phyloP scores from a whole-genome alignment of 2,888 invertebrate species.

The Ochlodes sylvanus region DNA sequence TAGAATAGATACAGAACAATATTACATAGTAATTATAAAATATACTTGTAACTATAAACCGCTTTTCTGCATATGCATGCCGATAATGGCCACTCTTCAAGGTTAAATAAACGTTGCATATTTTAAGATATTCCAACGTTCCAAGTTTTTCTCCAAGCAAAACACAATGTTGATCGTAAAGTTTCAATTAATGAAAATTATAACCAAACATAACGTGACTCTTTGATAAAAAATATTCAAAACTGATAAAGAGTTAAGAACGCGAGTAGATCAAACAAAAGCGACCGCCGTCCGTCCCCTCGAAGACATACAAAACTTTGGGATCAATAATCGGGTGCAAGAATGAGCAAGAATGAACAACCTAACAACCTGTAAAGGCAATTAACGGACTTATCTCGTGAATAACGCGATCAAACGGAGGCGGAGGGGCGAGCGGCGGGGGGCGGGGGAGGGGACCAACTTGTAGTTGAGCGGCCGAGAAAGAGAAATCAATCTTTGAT shows the following conservation, averaged over 20 bases:
- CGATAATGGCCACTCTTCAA: no score
- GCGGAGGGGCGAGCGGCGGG: constrained; percentile 44
- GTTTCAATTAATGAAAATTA: no score
- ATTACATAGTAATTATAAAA: no score
- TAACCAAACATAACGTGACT: background rate
- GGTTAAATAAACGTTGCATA: no score
- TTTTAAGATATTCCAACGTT: no score
- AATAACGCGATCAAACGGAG: constrained; percentile 70
- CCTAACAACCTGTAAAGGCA: constrained; percentile 70
- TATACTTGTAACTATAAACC: no score
- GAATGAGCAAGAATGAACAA: constrained; percentile 56
- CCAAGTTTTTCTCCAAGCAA: no score
- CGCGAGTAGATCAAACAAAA: constrained; percentile 52
- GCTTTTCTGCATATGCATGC: no score
- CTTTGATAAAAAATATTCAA: constrained; percentile 10
- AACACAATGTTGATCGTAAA: no score
- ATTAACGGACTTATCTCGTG: constrained; percentile 78
- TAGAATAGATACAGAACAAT: no score
- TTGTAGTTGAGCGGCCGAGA: constrained; percentile 61
- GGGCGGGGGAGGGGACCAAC: constrained; percentile 47
- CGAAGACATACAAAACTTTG: constrained; percentile 75
- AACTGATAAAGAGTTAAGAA: constrained; percentile 50
- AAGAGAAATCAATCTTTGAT: constrained; percentile 79
- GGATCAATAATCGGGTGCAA: constrained; percentile 67
- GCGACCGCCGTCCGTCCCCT: constrained; percentile 41